Conservation (phyloP, 35 echinoderm and acorn worm genomes). For the Acanthaster planci region DNA sequence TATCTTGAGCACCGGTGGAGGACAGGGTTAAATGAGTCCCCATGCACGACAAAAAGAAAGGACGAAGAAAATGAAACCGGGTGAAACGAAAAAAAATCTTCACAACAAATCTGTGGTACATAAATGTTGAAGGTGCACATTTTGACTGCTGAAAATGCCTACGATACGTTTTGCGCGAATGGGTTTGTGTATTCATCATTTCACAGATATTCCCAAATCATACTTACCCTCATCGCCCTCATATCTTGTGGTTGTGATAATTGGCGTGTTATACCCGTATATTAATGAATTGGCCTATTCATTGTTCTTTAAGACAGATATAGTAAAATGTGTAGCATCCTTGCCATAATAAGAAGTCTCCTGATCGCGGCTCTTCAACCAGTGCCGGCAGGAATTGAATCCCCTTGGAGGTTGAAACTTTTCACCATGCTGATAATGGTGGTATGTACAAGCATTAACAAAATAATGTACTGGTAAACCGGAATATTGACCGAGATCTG, state of each 20-base stretch:
- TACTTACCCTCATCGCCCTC: neutral
- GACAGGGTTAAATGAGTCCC: too few species aligned
- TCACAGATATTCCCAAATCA: neutral
- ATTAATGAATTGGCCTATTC: neutral
- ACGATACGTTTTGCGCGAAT: neutral
- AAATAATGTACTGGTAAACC: too few species aligned
- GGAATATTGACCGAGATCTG: too few species aligned
- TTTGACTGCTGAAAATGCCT: too few species aligned
- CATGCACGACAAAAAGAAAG: too few species aligned
- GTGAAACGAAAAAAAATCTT: too few species aligned
- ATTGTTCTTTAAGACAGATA: neutral
- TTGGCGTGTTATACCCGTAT: too few species aligned
- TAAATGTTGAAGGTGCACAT: too few species aligned
- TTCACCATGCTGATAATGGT: neutral
- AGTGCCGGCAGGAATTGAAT: neutral
- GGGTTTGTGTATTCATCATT: neutral
- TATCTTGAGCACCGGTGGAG: too few species aligned
- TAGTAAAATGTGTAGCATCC: neutral
- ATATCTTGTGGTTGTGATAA: neutral
- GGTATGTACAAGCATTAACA: constrained; percentile 3
- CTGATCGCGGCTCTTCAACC: neutral
- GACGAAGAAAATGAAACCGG: too few species aligned
- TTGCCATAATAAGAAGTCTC: neutral
- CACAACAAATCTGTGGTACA: too few species aligned
- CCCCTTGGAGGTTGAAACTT: constrained; percentile 15